Conservation (phyloP, 2,888 invertebrate species). For the Troglohyphantes excavatus region DNA sequence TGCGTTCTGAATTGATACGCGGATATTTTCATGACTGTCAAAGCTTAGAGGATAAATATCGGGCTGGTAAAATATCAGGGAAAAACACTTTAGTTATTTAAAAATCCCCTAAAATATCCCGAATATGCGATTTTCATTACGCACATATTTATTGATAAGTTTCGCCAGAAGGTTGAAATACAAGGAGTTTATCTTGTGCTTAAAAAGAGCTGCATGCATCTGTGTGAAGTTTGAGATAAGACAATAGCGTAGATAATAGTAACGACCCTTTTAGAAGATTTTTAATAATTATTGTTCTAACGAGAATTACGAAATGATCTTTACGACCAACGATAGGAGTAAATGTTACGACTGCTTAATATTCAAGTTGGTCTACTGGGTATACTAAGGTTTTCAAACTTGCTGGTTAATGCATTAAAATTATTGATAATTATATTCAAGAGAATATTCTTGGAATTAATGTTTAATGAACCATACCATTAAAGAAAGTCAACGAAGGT, state of each 20-base stretch:
- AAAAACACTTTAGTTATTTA: no score
- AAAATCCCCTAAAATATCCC: no score
- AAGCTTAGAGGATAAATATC: no score
- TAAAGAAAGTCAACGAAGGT: conserved; percentile 1
- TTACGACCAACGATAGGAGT: background rate
- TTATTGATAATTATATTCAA: conserved; percentile 6
- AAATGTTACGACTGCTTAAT: background rate
- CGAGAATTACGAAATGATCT: background rate
- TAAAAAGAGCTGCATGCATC: background rate
- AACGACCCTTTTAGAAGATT: background rate
- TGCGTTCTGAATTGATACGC: no score
- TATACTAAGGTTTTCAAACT: conserved; percentile 2
- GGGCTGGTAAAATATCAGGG: no score
- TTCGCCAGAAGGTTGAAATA: no score
- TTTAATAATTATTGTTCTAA: conserved; percentile 9
- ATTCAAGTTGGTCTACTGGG: conserved; percentile 5
- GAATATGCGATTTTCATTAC: no score
- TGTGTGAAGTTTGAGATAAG: background rate
- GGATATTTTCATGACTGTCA: no score
- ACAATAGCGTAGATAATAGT: background rate
- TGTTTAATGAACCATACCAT: conserved; percentile 5
- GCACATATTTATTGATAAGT: no score
- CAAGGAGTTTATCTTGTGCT: no score
- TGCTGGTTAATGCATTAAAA: background rate
- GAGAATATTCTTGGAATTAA: conserved; percentile 6